phyloP scores from a whole-genome alignment of 2,113 vertebrate genomes.

The Pagrus major region DNA sequence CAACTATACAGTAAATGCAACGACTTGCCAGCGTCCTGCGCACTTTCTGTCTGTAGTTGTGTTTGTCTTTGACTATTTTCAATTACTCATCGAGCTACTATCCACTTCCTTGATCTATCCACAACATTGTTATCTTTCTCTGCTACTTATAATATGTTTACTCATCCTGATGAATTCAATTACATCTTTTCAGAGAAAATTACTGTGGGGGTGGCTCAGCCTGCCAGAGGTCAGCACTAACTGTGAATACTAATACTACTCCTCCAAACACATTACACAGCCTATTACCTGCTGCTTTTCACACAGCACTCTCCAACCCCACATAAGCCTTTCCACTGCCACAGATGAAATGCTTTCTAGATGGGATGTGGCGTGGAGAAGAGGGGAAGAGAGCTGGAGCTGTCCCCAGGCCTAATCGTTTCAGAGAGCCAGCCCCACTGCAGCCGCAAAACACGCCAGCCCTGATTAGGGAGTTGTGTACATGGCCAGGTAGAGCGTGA shows the following conservation, averaged over 20 bases:
- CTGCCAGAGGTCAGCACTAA: constrained; percentile 79
- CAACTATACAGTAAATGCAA: constrained; percentile 12
- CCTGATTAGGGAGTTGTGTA: constrained; percentile 76
- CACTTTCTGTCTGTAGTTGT: constrained; percentile 50
- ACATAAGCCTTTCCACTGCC: constrained; percentile 69
- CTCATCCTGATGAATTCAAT: constrained; percentile 84
- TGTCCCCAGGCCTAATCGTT: constrained; percentile 80
- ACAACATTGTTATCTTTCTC: constrained; percentile 81
- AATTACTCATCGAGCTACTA: constrained; percentile 72
- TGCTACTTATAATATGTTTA: constrained; percentile 82
- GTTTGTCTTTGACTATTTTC: constrained; percentile 80
- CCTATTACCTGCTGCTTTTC: constrained; percentile 82
- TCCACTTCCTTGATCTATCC: constrained; percentile 75
- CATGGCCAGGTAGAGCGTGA: constrained; percentile 64
- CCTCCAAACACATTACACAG: constrained; percentile 82
- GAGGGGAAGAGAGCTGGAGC: constrained; percentile 77
- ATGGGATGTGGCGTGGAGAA: constrained; percentile 81
- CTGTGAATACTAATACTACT: constrained; percentile 81
- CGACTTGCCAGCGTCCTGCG: constrained; percentile 8
- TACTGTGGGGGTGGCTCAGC: constrained; percentile 72
- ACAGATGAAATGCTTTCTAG: constrained; percentile 85
- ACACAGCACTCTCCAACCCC: constrained; percentile 66
- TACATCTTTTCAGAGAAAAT: constrained; percentile 82
- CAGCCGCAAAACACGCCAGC: constrained; percentile 74
- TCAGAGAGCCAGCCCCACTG: constrained; percentile 76